Base-by-base conservation (phyloP, 2,113 vertebrate species). In the Asarcornis scutulata region DNA sequence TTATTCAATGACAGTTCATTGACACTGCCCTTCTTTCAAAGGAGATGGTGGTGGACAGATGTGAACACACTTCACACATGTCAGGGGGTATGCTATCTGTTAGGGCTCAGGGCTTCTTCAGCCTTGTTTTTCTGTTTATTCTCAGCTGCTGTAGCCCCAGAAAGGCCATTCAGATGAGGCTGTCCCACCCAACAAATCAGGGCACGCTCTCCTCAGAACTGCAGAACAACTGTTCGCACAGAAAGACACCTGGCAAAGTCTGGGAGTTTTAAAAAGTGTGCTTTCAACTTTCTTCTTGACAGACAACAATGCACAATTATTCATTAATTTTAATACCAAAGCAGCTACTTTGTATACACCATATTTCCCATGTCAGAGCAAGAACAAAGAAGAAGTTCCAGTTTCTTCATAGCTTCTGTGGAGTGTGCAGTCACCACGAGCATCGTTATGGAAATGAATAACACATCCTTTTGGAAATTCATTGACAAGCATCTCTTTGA, bases 401-500 rank as follows among this genome's bases (percentile, higher is more conserved):
- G 52, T 85, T 95, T 84, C 74, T 95, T 87, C 81, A 66, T 25
- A 93, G 83, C 55, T 66, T 84, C 71, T 84, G 21, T 40, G 62
- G 69, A 78, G 73, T 2, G 0, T 40, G 69, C 88, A 84, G 36
- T 36, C 86, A 84, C 16, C 69, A 73, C 12, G 66, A 73, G n/a
- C 83, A 89, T 69, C 16, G 0, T 79, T 90, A 94, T 80, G 92
- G 84, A 93, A 96, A 92, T 79, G 62, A 89, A 16, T 42, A 86
- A 82, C 32, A 2, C 63, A 91, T 92, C 77, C 74, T 92, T 92
- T 76, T 91, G 92, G 92, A 96, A 90, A 85, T 20, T 38, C 69
- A 93, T 71, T 68, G 77, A 91, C 93, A 88, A 90, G 58, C 71
- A 79, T 78, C 91, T 84, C 89, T 96, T 82, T 95, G 91, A 96